A percentile compares a stretch with the other conserved stretches of the same genome.
Evolutionary conservation across 2,888 invertebrate genomes (phyloP).

Genomic region (Ormia ochracea): DNA sequence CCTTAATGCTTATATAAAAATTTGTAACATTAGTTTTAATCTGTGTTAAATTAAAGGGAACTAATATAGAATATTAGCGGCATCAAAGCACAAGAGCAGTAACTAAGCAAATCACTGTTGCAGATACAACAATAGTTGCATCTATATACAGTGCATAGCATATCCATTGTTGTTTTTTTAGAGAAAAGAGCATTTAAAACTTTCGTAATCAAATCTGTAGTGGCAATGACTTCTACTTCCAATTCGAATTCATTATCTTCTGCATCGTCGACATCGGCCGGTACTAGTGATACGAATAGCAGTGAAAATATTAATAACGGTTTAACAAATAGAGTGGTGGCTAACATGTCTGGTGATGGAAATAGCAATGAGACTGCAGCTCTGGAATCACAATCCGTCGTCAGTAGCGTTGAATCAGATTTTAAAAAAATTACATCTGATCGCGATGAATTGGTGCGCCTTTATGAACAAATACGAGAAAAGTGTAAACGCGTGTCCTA

Average conservation of each 20-base stretch:
- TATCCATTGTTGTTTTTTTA: constrained; percentile 29
- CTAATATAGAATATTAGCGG: constrained; percentile 15
- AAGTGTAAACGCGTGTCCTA: constrained; percentile 81
- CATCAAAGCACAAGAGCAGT: constrained; percentile 14
- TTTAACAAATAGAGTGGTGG: constrained; percentile 22
- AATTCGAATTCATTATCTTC: constrained; percentile 45
- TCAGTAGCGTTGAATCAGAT: constrained; percentile 81
- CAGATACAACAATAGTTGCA: constrained; percentile 33
- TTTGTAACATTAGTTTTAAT: constrained; percentile 46
- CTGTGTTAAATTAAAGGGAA: constrained; percentile 33
- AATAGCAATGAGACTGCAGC: constrained; percentile 55
- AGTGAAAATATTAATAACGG: constrained; percentile 33
- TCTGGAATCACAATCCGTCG: constrained; percentile 16
- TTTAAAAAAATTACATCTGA: constrained; percentile 82
- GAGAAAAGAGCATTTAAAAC: constrained; percentile 12
- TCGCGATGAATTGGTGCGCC: constrained; percentile 83
- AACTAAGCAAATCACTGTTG: constrained; percentile 28
- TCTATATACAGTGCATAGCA: constrained; percentile 58
- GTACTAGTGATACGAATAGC: constrained; percentile 43
- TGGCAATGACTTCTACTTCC: constrained; percentile 58
- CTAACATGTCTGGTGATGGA: constrained; percentile 52
- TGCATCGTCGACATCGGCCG: constrained; percentile 36
- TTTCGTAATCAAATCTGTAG: constrained; percentile 17
- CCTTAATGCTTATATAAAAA: constrained; percentile 25
- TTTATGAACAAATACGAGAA: constrained; percentile 86